Percentiles rank a stretch among this genome's conserved stretches.
These are phyloP conservation scores for Tetramorium parvispinum DNA, from an alignment of 1,140 invertebrate genomes.

Conservation along the genomic window DNA sequence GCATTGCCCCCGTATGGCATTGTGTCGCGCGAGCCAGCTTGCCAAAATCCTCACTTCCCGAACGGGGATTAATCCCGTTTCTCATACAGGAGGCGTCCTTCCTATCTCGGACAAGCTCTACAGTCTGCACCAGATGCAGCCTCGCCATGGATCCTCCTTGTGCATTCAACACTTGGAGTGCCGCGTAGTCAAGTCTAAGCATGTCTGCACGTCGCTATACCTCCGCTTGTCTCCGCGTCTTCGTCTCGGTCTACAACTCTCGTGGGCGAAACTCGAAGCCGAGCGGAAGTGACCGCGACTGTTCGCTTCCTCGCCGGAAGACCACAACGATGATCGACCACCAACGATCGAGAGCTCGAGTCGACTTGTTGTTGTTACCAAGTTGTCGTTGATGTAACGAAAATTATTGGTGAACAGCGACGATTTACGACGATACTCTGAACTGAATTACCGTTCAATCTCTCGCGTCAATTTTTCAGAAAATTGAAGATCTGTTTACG, in stretches of 20 bases:
- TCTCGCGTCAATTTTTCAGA: not conserved
- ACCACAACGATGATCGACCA: constrained; percentile 27
- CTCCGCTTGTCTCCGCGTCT: not conserved
- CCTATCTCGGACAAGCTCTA: not conserved
- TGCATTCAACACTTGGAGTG: constrained; percentile 14
- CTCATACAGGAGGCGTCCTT: constrained; percentile 31
- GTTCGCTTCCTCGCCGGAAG: constrained; percentile 61
- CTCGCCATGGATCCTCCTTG: constrained; percentile 23
- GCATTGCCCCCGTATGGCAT: not conserved
- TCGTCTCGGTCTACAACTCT: not conserved
- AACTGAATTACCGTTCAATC: not conserved
- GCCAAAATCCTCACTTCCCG: constrained; percentile 42
- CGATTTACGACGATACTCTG: not conserved
- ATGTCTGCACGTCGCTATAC: not conserved
- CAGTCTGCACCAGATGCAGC: not conserved
- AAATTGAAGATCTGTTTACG: not conserved
- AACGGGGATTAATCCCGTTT: constrained; percentile 42
- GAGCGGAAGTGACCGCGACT: constrained; percentile 58
- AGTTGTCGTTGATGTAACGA: constrained; percentile 20
- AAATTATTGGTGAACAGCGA: constrained; percentile 7
- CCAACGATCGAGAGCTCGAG: not conserved
- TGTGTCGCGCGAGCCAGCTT: constrained; percentile 1
- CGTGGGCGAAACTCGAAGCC: constrained; percentile 58
- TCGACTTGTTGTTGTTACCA: not conserved
- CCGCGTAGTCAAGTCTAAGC: not conserved